A percentile compares a stretch with the other conserved stretches of the same genome.
Evolutionary conservation across 2,888 invertebrate species (phyloP).

Genomic region (Scaptodrosophila latifasciaeformis): DNA sequence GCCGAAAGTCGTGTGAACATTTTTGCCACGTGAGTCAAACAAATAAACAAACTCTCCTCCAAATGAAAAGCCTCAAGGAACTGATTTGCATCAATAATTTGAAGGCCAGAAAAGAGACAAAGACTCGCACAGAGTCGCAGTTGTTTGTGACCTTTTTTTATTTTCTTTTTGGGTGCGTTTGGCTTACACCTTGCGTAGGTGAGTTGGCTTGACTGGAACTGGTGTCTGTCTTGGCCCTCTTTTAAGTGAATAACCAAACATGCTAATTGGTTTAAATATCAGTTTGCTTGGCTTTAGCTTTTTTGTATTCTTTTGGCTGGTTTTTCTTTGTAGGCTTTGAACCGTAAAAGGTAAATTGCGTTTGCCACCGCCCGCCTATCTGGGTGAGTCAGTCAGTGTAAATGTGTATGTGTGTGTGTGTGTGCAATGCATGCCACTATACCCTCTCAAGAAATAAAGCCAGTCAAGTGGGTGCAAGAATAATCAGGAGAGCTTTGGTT

Average conservation of each 20-base stretch:
- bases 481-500: no score
- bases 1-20: constrained; percentile 39
- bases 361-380: no score
- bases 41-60: no score
- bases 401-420: background rate
- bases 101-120: no score
- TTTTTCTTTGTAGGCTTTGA: constrained; percentile 36
- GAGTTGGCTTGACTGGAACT: background rate
- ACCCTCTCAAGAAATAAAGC: no score
- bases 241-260: constrained; percentile 26
- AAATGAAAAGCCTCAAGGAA: no score
- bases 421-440: background rate
- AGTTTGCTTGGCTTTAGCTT: constrained; percentile 22
- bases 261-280: constrained; percentile 63
- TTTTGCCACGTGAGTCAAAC: constrained; percentile 18
- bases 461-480: background rate
- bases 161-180: constrained; percentile 5
- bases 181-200: constrained; percentile 1
- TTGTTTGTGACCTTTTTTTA: constrained; percentile 11
- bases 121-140: no score
- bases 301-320: constrained; percentile 6
- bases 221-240: background rate
- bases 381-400: constrained; percentile 39
- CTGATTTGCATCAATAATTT: no score
- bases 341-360: constrained; percentile 63